Evolutionary conservation across 2,113 vertebrate species (phyloP).

Genomic region (Gambusia affinis): DNA sequence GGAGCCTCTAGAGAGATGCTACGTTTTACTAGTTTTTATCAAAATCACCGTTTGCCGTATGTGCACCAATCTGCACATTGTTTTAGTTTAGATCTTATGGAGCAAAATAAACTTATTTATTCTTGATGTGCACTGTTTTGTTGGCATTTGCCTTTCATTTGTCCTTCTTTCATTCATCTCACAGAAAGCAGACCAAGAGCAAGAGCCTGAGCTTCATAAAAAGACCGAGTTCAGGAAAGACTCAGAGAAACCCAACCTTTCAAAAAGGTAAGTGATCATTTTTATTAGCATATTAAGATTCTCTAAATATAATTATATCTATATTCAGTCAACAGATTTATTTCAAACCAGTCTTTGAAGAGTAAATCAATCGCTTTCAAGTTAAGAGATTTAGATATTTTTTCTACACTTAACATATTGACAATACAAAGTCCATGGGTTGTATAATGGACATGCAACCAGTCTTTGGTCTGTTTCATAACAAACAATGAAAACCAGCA

Average conservation of each 20-base stretch:
- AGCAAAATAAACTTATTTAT: background rate
- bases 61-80: background rate
- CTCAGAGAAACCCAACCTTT: slow-evolving; percentile 39
- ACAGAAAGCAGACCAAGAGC: slow-evolving; percentile 56
- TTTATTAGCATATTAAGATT: slow-evolving; percentile 1
- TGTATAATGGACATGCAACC: background rate
- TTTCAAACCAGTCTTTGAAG: background rate
- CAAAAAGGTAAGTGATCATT: slow-evolving; percentile 70
- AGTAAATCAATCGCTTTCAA: background rate
- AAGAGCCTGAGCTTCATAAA: slow-evolving; percentile 40
- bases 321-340: background rate
- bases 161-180: slow-evolving; percentile 24
- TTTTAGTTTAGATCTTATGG: background rate
- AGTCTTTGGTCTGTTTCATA: background rate
- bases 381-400: background rate
- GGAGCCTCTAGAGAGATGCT: background rate
- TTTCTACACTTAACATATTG: too few relatives aligned
- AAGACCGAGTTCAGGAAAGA: slow-evolving; percentile 40
- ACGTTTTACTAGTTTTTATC: background rate
- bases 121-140: background rate
- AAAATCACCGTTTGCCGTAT: background rate
- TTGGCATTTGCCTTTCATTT: slow-evolving; percentile 23
- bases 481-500: background rate
- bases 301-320: background rate
- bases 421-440: background rate